Evolutionary conservation across 2,888 invertebrate species (phyloP).

Genomic region (Caenorhabditis drosophilae): DNA sequence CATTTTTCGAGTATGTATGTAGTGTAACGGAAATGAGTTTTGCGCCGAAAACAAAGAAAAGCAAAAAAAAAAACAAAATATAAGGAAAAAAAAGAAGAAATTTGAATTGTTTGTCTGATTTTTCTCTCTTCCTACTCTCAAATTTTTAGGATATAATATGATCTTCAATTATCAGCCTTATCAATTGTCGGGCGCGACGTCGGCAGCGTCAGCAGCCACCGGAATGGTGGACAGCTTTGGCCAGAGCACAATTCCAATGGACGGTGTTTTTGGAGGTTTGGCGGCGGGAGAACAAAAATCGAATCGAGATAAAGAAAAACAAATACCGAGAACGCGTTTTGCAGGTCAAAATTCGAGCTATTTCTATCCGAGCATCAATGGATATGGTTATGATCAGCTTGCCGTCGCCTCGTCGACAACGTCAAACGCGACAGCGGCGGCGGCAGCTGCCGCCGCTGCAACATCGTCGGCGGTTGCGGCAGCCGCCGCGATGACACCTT

Average conservation of each 20-base stretch:
- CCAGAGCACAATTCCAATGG: slow-evolving; percentile 32
- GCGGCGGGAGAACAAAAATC: slow-evolving; percentile 1
- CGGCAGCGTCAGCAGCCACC: slow-evolving; percentile 10
- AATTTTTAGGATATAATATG: slow-evolving; percentile 39
- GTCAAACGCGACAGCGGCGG: not conserved
- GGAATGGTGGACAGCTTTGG: slow-evolving; percentile 16
- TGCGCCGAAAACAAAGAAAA: not conserved
- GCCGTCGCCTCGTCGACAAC: slow-evolving; percentile 22
- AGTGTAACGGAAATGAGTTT: not conserved
- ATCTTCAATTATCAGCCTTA: slow-evolving; percentile 35
- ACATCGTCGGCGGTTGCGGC: not conserved
- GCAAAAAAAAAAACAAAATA: slow-evolving; percentile 1
- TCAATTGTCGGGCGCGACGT: slow-evolving; percentile 1
- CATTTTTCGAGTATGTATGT: too few species aligned
- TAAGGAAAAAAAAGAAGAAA: too few species aligned
- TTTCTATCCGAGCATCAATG: slow-evolving; percentile 32
- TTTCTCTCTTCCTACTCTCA: too few species aligned
- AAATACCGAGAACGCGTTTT: too few species aligned
- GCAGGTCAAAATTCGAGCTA: slow-evolving; percentile 29
- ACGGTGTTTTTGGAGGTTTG: slow-evolving; percentile 38
- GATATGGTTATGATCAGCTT: slow-evolving; percentile 27
- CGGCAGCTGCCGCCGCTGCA: not conserved
- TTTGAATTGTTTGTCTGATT: too few species aligned
- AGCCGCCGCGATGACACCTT: not conserved
- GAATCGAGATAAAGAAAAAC: too few species aligned